phyloP scores from a whole-genome alignment of 1,140 invertebrate genomes.

The Lepidotrigona ventralis region DNA sequence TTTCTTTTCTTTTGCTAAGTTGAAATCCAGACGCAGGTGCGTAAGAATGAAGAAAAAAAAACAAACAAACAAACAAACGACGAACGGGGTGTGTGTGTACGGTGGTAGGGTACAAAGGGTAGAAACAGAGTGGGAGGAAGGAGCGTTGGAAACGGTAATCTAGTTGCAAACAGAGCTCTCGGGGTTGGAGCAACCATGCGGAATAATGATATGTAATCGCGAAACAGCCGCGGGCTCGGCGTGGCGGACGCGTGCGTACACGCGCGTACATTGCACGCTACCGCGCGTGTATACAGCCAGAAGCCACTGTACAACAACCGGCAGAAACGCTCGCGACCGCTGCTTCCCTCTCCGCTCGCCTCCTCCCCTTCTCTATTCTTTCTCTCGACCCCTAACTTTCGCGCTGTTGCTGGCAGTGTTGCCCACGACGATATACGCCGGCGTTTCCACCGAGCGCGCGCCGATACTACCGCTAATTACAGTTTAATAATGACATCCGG shows the following conservation, averaged over 20 bases:
- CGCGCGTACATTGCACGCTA: not conserved
- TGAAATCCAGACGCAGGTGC: too few species aligned
- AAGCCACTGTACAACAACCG: slow-evolving; percentile 41
- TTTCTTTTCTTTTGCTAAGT: too few species aligned
- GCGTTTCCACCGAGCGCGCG: not conserved
- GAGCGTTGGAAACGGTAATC: slow-evolving; percentile 65
- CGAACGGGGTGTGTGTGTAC: too few species aligned
- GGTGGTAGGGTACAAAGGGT: too few species aligned
- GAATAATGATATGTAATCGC: slow-evolving; percentile 78
- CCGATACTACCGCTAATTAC: slow-evolving; percentile 24
- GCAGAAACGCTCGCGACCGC: slow-evolving; percentile 8
- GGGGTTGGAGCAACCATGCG: slow-evolving; percentile 73
- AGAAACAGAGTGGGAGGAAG: slow-evolving; percentile 1
- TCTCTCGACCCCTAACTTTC: not conserved
- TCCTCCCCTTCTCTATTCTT: not conserved
- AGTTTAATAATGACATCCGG: slow-evolving; percentile 23
- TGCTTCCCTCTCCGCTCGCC: too few species aligned
- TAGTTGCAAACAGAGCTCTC: slow-evolving; percentile 69
- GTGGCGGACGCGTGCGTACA: slow-evolving; percentile 17
- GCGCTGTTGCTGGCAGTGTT: not conserved
- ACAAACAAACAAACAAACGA: too few species aligned
- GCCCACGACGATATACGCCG: not conserved
- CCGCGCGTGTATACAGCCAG: not conserved
- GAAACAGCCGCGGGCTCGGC: slow-evolving; percentile 65
- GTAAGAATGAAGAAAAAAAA: too few species aligned